These are phyloP conservation scores for Elanoides forficatus DNA, from an alignment of 2,113 vertebrate species.

Conservation along the genomic window DNA sequence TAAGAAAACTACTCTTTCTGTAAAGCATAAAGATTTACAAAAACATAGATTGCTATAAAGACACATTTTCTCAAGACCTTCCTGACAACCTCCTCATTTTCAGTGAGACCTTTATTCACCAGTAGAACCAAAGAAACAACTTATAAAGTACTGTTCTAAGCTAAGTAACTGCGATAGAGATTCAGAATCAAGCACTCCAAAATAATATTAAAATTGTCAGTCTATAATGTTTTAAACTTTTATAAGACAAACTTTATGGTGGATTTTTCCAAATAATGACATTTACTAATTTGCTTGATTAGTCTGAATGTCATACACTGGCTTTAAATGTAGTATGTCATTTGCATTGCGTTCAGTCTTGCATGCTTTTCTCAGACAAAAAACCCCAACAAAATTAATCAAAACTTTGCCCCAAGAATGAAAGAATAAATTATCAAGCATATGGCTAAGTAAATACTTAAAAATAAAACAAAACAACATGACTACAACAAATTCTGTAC, in stretches of 20 bases:
- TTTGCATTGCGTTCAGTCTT: background rate
- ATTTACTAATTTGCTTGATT: background rate
- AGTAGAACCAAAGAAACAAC: background rate
- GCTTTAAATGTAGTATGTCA: background rate
- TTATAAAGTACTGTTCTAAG: background rate
- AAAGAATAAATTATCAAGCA: background rate
- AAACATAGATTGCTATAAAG: background rate
- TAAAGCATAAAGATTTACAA: background rate
- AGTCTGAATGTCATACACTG: background rate
- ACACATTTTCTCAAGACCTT: background rate
- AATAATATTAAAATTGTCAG: background rate
- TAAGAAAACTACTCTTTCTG: background rate
- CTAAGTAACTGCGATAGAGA: background rate
- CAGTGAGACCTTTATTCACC: background rate
- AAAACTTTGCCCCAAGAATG: background rate
- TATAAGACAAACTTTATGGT: background rate
- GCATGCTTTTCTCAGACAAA: background rate
- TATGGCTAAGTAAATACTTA: background rate
- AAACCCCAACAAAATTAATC: background rate
- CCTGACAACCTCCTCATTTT: background rate
- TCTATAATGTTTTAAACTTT: background rate
- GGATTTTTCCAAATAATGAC: background rate
- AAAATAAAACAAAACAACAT: background rate
- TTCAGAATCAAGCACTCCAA: background rate
- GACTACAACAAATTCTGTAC: background rate